These are phyloP conservation scores for Tragelaphus strepsiceros DNA, from an alignment of 2,113 vertebrate genomes.

Conservation along the genomic window DNA sequence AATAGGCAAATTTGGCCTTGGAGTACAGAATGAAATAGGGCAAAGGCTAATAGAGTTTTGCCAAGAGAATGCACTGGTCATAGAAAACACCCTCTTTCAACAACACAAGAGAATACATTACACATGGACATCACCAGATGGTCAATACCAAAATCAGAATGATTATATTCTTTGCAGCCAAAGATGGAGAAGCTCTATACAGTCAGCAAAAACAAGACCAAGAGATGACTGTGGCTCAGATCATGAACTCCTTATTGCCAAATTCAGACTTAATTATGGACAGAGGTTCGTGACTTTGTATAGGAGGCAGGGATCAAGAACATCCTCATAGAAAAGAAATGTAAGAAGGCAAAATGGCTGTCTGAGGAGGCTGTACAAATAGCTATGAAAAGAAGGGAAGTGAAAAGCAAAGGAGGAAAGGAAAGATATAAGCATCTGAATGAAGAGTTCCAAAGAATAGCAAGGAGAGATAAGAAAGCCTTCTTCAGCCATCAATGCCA, in stretches of 20 bases:
- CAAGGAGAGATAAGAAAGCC: neutral
- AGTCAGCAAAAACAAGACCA: neutral
- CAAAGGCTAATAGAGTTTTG: neutral
- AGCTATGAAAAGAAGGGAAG: neutral
- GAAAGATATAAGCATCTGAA: neutral
- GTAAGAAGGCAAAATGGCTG: neutral
- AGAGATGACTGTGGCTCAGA: neutral
- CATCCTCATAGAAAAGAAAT: neutral
- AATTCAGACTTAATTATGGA: neutral
- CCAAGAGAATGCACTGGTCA: neutral
- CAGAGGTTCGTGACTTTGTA: neutral
- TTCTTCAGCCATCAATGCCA: neutral
- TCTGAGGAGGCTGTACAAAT: neutral
- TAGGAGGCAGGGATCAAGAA: neutral
- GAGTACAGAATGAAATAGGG: neutral
- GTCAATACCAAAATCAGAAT: neutral
- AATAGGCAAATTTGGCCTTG: neutral
- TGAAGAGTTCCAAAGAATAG: neutral
- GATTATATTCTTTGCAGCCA: neutral
- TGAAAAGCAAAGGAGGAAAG: neutral
- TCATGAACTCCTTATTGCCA: neutral
- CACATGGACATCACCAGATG: neutral
- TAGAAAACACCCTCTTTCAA: neutral
- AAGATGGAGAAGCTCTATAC: neutral
- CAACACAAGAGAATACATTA: neutral